A percentile compares a stretch with the other conserved stretches of the same genome.
Evolutionary conservation across 2,888 invertebrate species (phyloP).

Genomic region (Pterostichus madidus): DNA sequence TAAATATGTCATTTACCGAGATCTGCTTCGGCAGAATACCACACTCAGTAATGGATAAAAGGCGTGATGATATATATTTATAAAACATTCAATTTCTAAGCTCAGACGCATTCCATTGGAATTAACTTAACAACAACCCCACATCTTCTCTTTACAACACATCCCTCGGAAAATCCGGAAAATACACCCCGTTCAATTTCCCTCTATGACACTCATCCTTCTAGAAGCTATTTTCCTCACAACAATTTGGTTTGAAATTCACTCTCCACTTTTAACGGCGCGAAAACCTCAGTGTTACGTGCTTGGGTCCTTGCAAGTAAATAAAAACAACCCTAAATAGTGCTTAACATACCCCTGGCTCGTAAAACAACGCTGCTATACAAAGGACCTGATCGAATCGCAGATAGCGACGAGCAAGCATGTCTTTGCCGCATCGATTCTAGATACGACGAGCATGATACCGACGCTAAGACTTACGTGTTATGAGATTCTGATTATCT

Average conservation of each 20-base stretch:
- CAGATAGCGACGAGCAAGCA: constrained; percentile 12
- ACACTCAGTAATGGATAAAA: too few relatives aligned
- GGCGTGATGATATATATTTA: too few relatives aligned
- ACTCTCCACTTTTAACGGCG: constrained; percentile 46
- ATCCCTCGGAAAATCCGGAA: constrained; percentile 31
- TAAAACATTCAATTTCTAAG: too few relatives aligned
- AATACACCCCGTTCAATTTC: constrained; percentile 42
- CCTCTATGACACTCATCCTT: constrained; percentile 36
- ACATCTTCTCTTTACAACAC: constrained; percentile 14
- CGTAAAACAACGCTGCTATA: constrained; percentile 42
- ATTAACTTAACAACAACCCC: constrained; percentile 30
- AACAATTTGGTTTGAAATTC: constrained; percentile 37
- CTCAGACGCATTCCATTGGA: neutral
- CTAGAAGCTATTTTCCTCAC: constrained; percentile 31
- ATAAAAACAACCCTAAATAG: constrained; percentile 55
- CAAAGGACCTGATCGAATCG: constrained; percentile 46
- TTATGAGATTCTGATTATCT: constrained; percentile 46
- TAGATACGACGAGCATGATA: constrained; percentile 20
- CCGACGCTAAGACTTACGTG: constrained; percentile 18
- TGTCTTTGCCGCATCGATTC: constrained; percentile 32
- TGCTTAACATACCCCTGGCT: constrained; percentile 44
- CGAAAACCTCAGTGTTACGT: constrained; percentile 44
- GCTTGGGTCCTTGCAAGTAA: constrained; percentile 37
- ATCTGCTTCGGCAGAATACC: too few relatives aligned
- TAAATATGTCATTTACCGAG: too few relatives aligned